phyloP scores from a whole-genome alignment of 2,888 invertebrate genomes.

The Nysson spinosus region DNA sequence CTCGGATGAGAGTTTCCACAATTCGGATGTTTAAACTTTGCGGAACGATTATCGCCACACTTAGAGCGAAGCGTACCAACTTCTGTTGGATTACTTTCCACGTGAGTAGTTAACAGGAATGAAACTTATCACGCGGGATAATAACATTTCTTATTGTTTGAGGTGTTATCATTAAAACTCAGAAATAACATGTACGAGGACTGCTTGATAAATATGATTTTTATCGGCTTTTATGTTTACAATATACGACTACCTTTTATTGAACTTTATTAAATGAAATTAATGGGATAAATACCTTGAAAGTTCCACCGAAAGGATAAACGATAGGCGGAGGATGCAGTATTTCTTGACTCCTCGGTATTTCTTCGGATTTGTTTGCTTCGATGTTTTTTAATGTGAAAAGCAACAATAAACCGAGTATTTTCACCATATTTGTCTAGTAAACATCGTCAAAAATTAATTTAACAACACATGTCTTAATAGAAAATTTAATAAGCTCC shows the following conservation, averaged over 20 bases:
- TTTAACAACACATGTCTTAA: too few relatives aligned
- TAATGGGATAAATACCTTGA: conserved; percentile 77
- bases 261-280: neutral
- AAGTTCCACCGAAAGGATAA: conserved; percentile 80
- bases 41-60: neutral
- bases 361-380: neutral
- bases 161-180: too few relatives aligned
- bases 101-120: too few relatives aligned
- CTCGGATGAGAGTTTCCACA: neutral
- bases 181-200: too few relatives aligned
- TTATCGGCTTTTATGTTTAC: too few relatives aligned
- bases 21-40: neutral
- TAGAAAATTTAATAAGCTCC: too few relatives aligned
- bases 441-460: too few relatives aligned
- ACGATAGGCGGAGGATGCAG: conserved; percentile 77
- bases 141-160: too few relatives aligned
- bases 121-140: too few relatives aligned
- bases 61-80: neutral
- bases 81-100: neutral
- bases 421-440: conserved; percentile 7
- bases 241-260: too few relatives aligned
- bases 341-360: conserved; percentile 47
- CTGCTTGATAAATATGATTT: too few relatives aligned
- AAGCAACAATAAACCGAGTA: conserved; percentile 1
- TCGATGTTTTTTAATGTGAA: neutral